Percentiles rank a stretch among this genome's conserved stretches.
phyloP scores from a whole-genome alignment of 2,888 invertebrate species.

The Biston betularia region DNA sequence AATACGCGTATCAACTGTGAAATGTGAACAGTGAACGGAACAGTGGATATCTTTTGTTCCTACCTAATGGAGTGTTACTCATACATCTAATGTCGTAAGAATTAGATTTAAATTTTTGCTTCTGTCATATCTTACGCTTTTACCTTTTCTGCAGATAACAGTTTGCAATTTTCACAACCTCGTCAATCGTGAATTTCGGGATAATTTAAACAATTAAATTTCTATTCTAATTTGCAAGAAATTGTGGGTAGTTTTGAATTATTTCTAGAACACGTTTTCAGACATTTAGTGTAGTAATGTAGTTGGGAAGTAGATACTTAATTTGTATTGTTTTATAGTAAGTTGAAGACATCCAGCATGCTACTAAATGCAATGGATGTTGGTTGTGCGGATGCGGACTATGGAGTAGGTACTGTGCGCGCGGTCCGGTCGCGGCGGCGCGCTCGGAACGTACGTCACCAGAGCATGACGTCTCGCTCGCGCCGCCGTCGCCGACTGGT shows the following conservation, averaged over 20 bases:
- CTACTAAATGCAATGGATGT: slow-evolving; percentile 50
- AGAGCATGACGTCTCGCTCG: slow-evolving; percentile 74
- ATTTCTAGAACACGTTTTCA: slow-evolving; percentile 16
- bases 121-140: slow-evolving; percentile 36
- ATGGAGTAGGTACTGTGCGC: slow-evolving; percentile 4
- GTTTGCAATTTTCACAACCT: neutral
- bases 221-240: neutral
- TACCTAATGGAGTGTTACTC: slow-evolving; percentile 71
- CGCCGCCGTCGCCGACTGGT: slow-evolving; percentile 50
- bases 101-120: slow-evolving; percentile 62
- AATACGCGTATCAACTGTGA: slow-evolving; percentile 71
- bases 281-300: neutral
- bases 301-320: neutral
- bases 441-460: slow-evolving; percentile 71
- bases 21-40: slow-evolving; percentile 77
- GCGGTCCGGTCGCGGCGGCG: slow-evolving; percentile 53
- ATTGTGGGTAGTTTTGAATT: slow-evolving; percentile 32
- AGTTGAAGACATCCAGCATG: slow-evolving; percentile 1
- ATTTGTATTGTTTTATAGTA: slow-evolving; percentile 3
- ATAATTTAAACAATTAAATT: neutral
- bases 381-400: slow-evolving; percentile 17
- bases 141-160: neutral
- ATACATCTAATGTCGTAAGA: slow-evolving; percentile 75
- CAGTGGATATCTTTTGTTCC: slow-evolving; percentile 69
- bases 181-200: neutral